Evolutionary conservation across 2,888 invertebrate species (phyloP), one percentile per base, ranked within the genome.

Genomic region (Drosophila picticornis): DNA sequence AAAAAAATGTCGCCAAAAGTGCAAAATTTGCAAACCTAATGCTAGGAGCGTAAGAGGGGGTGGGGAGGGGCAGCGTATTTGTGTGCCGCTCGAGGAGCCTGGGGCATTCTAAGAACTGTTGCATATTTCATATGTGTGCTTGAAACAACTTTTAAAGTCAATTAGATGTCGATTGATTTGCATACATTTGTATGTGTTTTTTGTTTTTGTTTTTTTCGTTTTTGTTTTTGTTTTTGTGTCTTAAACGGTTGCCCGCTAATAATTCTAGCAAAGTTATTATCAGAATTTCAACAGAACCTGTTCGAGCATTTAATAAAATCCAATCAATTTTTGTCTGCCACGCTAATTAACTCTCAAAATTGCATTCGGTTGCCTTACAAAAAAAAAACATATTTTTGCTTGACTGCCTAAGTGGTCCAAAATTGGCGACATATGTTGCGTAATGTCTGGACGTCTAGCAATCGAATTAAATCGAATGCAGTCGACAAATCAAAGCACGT

Each of bases 401-500:
- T 16, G 34, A 32, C 34, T 27, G 32, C 52, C 32, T 32, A 61
- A 66, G 59, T 63, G 69, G 29, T 55, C 43, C 52, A 46, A 57
- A 61, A 67, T 64, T 69, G 74, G 70, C 66, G 70, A 71, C 68
- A 67, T 61, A 63, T 66, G 71, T 88, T 88, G 75, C 87, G 86
- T 77, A 86, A 88, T 67, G 52, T 72, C 48, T 68, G 66, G 59
- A 29, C 58, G 86, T 90, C 90, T 83, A 79, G 81, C 72, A 77
- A 77, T 75, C 81, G 76, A 88, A 85, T 87, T 85, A 78, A 88
- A 88, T 88, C 81, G 82, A 80, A 81, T 74, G 82, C 82, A 83
- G 74, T 71, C 73, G 70, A 72, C 34, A 50, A 22, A 50, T 43
- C 43, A 63, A 52, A 72, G 53, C 2, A 25, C 19, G 19, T 13